Conservation (phyloP, 64 coral and sea anemone species). For the Hydrozoanthus tunicans region DNA sequence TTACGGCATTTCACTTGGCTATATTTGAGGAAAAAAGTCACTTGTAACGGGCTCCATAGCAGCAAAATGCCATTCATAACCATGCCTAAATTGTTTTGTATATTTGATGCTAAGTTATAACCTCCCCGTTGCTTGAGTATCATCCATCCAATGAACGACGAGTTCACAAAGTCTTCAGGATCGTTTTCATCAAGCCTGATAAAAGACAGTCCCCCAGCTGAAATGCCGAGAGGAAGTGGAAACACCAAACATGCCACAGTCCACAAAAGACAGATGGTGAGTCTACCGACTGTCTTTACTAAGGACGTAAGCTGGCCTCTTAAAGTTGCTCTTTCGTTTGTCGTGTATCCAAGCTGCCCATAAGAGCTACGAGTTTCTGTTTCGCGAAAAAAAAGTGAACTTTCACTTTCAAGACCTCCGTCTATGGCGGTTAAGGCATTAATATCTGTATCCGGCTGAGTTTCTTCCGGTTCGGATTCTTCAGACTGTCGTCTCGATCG, state of each 20-base stretch:
- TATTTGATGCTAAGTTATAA: neutral
- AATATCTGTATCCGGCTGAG: neutral
- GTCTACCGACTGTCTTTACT: neutral
- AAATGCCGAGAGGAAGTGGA: constrained; percentile 6
- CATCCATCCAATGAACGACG: neutral
- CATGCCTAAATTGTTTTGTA: neutral
- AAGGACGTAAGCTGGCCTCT: neutral
- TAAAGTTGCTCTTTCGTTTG: neutral
- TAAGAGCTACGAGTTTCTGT: neutral
- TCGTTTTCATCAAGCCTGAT: constrained; percentile 30
- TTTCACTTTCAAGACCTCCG: constrained; percentile 1
- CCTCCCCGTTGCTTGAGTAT: too few species aligned
- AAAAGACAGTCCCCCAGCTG: constrained; percentile 32
- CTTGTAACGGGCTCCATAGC: neutral
- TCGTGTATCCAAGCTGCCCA: neutral
- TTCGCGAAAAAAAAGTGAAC: neutral
- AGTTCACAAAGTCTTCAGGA: neutral
- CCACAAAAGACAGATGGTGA: neutral
- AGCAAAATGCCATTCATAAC: neutral
- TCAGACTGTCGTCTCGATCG: neutral
- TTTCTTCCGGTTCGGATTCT: neutral
- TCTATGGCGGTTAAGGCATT: neutral
- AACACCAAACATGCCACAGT: neutral
- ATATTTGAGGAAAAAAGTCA: neutral
- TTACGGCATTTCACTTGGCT: neutral